Percentiles rank a stretch among this genome's conserved stretches.
Evolutionary conservation across 2,113 vertebrate species (phyloP).

Genomic region (Pseudorectes ferrugineus): DNA sequence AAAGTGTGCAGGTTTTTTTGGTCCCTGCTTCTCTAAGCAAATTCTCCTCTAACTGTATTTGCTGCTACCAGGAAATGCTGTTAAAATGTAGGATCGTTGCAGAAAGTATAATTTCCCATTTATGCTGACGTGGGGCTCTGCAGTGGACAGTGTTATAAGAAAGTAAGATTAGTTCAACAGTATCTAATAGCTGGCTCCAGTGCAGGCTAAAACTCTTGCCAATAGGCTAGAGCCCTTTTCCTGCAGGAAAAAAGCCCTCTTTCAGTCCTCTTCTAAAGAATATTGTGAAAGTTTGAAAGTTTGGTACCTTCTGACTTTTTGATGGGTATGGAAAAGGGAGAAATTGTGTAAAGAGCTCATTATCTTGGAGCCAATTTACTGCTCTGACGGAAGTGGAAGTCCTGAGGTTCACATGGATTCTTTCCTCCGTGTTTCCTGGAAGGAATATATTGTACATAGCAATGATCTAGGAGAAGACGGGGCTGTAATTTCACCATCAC

Average conservation of each 20-base stretch:
- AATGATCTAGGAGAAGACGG: neutral
- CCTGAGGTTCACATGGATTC: neutral
- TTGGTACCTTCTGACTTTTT: neutral
- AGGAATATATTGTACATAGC: neutral
- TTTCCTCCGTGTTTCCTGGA: neutral
- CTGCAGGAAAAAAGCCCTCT: neutral
- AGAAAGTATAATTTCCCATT: slow-evolving; percentile 2
- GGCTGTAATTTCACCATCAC: neutral
- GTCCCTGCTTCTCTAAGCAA: neutral
- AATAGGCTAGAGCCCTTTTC: neutral
- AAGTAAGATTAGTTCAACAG: neutral
- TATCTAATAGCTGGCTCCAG: neutral
- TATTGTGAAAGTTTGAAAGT: neutral
- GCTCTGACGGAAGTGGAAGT: neutral
- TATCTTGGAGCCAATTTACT: neutral
- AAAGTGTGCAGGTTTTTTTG: neutral
- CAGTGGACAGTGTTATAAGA: neutral
- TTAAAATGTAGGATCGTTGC: neutral
- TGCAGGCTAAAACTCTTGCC: neutral
- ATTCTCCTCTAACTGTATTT: neutral
- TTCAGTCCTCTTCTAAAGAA: neutral
- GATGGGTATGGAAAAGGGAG: neutral
- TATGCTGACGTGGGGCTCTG: neutral
- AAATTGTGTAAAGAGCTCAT: neutral
- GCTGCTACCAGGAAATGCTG: neutral